Conservation (phyloP, 2,888 invertebrate genomes). For the Anorthoa munda region DNA sequence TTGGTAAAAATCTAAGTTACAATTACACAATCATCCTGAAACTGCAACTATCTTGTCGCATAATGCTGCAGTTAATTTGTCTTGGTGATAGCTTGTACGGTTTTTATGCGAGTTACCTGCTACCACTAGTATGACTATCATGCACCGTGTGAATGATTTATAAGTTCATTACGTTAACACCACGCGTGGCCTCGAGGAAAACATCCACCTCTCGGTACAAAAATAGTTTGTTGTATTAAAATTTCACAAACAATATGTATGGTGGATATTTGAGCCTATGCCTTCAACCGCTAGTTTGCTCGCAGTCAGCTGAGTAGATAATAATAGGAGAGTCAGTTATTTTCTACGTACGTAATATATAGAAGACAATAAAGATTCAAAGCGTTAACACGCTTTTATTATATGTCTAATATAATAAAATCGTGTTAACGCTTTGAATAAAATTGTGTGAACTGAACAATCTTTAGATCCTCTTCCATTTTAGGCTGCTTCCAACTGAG, state of each 20-base stretch:
- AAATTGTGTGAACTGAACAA: no score
- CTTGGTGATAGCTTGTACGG: background rate
- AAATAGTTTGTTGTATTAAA: constrained; percentile 41
- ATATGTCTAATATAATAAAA: no score
- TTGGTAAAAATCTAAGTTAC: background rate
- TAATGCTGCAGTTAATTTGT: background rate
- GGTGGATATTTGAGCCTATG: background rate
- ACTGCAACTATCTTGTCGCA: background rate
- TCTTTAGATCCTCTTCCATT: background rate
- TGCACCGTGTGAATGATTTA: constrained; percentile 38
- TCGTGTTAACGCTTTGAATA: no score
- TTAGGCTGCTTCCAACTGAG: no score
- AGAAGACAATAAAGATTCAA: no score
- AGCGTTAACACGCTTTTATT: no score
- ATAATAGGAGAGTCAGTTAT: no score
- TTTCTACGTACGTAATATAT: no score
- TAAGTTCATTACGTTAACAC: constrained; percentile 37
- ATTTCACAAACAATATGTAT: background rate
- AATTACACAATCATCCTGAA: no score
- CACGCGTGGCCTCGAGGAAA: constrained; percentile 21
- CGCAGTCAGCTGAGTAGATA: background rate
- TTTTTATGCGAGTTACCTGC: constrained; percentile 1
- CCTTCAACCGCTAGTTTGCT: background rate
- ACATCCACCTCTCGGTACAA: constrained; percentile 19
- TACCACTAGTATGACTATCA: constrained; percentile 12